Base-by-base conservation (phyloP, 1,140 invertebrate genomes). In the Drosophila subpulchrella region DNA sequence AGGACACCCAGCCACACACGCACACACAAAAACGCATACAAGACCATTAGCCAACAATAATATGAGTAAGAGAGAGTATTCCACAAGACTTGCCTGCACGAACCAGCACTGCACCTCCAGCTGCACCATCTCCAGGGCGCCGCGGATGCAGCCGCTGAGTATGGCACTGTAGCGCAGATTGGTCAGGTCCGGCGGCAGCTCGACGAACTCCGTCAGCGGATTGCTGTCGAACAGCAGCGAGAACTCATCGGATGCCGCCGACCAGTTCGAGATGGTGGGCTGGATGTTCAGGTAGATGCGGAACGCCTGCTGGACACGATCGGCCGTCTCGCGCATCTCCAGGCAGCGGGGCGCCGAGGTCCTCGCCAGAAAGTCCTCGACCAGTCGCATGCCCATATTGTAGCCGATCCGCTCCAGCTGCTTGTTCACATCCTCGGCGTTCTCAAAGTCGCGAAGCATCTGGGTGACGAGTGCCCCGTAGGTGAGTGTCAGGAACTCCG, bases 121-220 rank as follows among this genome's bases (percentile, higher is more conserved):
- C 78, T 96, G 95, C 65, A 99, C 98, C 98, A 99, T 99, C 95
- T 99, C 98, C 82, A 99, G 94, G 39, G 98, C 98, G 50, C 98
- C 99, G 81, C 98, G 93, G 53, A 99, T 95, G 24, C 97, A 97
- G 15, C 99, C 99, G 79, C 97, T 97, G 38, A 99, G 94, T 50
- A 99, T 94, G 92, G 98, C 98, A 74, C 97, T 99, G 92, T 99
- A 99, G 89, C 98, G 97, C 0, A 99, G 94, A 82, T 95, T 95
- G 41, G 94, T 93, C 50, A 97, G 94, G 91, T 98, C 98, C 8
- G 98, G 97, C 6, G 99, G 99, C 76, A 99, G 94, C 93, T 99
- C 99, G 5, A 99, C 98, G 95, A 99, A 99, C 93, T 99, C 99
- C n/a, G 97, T 98, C 13, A 99, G 92, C 0, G 99, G 98, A 94